Evolutionary conservation across 2,797 vertebrate species (phyloP), one percentile per base, ranked within the genome.

Genomic region (Aotus griseimembra): DNA sequence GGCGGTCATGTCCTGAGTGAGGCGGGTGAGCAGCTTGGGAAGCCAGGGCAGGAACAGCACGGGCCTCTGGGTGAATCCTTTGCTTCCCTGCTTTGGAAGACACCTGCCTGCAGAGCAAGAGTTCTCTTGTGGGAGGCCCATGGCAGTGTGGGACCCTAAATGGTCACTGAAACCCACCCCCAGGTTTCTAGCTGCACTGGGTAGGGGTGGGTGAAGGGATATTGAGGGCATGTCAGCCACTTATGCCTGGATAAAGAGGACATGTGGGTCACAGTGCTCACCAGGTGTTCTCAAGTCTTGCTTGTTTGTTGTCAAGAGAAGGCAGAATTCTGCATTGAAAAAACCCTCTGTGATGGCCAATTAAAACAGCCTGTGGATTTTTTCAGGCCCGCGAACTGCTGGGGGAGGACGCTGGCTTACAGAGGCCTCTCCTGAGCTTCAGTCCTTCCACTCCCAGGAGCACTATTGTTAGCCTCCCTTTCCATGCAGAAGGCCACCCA

Each of bases 71-170:
- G 50, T 7, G 81, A 11, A 44, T 36, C 33, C 30, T 50, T 72
- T 20, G 20, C 41, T 75, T 46, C 50, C 44, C 17, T 2, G 1
- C 7, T 81, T 90, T 67, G 64, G 85, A 64, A 44, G 50, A 77
- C 17, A 22, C 10, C 19, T 0, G 1, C 2, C 4, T n/a, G 14
- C 3, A 33, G 14, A 57, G 39, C 33, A 12, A 0, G n/a, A 14
- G 52, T 61, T 44, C 30, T 88, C 79, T 4, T 10, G 44, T 8
- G 1, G 26, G 36, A 79, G 72, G 55, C 44, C 33, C 6, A 55
- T 5, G 41, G 30, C 14, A 3, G 61, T 7, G 2, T 3, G 30
- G 79, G 48, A 61, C 3, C 12, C 14, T 13, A n/a, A 15, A 4
- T 52, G 52, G 39, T 15, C 46, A 1, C 13, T 0, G 17, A 46